Evolutionary conservation across 2,113 vertebrate genomes (phyloP), one percentile per base, ranked within the genome.

Genomic region (Casuarius casuarius): DNA sequence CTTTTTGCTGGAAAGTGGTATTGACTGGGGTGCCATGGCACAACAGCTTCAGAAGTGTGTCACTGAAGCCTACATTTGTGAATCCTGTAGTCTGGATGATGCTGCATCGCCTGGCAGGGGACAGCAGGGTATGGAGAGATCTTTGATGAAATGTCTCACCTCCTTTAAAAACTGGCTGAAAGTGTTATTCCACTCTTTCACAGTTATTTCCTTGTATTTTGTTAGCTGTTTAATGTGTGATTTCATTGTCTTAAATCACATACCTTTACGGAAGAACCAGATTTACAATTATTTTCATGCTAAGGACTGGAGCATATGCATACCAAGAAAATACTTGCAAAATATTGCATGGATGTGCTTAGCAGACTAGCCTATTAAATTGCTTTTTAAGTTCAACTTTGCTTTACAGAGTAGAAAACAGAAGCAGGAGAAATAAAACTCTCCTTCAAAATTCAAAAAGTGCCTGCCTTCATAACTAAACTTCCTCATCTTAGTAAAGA

Each of bases 351-450:
- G 46, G 5, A 74, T 61, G 33, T 46, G 22, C 56, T 81, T 83
- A 54, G 46, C 56, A 86, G 44, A 8, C 63, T 58, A 38, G 19
- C 46, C 31, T 86, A 17, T 67, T 88, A 35, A 66, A 80, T 77
- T 58, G 38, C 65, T 75, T 92, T 91, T 67, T 42, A 77, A 71
- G 35, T 23, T 84, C 67, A 73, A 77, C 17, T 14, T 87, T 88
- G 44, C 66, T 94, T 92, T 88, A 58, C 54, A 71, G 59, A n/a
- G 79, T 18, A 54, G 82, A 63, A 67, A 90, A 54, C 84, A 52
- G 38, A 33, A 49, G 40, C 51, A 63, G 85, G 79, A 66, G 72
- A 92, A 90, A 92, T 61, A 84, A 89, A 94, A 65, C 51, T 67
- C 49, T 72, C 51, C 2, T 72, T 71, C 8, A 38, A 6, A n/a